Conservation (phyloP, 2,888 invertebrate genomes). For the Mellilla xanthometata region DNA sequence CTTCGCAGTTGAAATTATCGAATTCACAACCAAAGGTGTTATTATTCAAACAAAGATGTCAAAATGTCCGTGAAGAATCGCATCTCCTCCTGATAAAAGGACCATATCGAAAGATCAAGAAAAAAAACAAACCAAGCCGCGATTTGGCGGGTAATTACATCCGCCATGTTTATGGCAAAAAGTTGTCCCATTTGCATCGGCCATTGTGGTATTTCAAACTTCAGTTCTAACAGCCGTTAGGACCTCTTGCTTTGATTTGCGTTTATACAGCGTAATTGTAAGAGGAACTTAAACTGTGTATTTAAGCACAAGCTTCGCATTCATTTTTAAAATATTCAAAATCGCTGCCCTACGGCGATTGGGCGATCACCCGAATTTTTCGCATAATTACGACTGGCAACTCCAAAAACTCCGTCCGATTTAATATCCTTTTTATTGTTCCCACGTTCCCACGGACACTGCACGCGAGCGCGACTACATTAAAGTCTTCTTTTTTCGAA, state of each 20-base stretch:
- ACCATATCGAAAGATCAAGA: constrained; percentile 39
- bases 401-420: constrained; percentile 53
- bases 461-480: constrained; percentile 63
- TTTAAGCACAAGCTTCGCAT: too few species aligned
- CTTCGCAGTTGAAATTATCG: too few species aligned
- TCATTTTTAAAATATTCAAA: constrained; percentile 27
- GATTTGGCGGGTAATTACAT: constrained; percentile 56
- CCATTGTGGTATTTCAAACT: neutral
- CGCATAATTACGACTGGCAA: constrained; percentile 54
- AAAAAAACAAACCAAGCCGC: constrained; percentile 36
- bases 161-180: constrained; percentile 49
- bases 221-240: neutral
- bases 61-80: constrained; percentile 37
- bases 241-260: neutral
- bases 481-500: constrained; percentile 46
- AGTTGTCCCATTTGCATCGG: constrained; percentile 17
- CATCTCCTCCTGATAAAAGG: constrained; percentile 36
- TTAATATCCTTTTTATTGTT: constrained; percentile 62
- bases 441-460: constrained; percentile 69
- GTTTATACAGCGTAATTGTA: too few species aligned
- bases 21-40: neutral
- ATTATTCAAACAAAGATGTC: constrained; percentile 20
- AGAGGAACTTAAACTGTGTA: too few species aligned
- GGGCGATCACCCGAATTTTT: constrained; percentile 52
- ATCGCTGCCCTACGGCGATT: constrained; percentile 35